Conservation (phyloP, 2,888 invertebrate species). For the Sarcophaga subvicina region DNA sequence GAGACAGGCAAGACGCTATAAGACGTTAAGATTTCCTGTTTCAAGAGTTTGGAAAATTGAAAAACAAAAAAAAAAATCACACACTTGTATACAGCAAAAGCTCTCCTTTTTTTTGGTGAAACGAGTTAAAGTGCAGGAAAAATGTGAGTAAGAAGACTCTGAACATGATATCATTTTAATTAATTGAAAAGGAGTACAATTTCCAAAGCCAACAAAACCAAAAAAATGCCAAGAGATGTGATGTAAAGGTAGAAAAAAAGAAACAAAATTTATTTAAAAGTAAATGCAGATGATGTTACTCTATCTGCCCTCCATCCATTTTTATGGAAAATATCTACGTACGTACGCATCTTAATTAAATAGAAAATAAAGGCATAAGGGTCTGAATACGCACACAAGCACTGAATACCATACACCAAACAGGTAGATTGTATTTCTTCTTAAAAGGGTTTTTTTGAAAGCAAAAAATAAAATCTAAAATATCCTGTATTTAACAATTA, state of each 20-base stretch:
- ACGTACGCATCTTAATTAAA: conserved; percentile 1
- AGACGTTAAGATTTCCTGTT: not conserved
- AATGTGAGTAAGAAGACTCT: conserved; percentile 27
- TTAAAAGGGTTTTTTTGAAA: too few relatives aligned
- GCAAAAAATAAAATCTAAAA: too few relatives aligned
- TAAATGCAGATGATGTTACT: conserved; percentile 22
- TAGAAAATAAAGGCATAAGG: not conserved
- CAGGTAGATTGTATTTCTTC: too few relatives aligned
- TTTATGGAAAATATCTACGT: too few relatives aligned
- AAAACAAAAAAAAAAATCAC: conserved; percentile 22
- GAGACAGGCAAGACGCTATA: not conserved
- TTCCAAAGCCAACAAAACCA: too few relatives aligned
- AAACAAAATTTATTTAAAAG: not conserved
- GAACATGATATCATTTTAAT: conserved; percentile 65
- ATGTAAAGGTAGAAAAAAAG: not conserved
- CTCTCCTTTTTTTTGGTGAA: not conserved
- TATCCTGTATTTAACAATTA: too few relatives aligned
- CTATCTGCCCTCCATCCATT: not conserved
- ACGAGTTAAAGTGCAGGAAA: not conserved
- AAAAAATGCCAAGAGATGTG: too few relatives aligned
- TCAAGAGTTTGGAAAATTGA: conserved; percentile 28
- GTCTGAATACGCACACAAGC: too few relatives aligned
- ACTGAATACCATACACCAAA: too few relatives aligned
- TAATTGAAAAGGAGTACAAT: conserved; percentile 46
- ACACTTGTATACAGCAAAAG: conserved; percentile 7